phyloP scores from a whole-genome alignment of 2,797 vertebrate genomes.

The Notamacropus eugenii region DNA sequence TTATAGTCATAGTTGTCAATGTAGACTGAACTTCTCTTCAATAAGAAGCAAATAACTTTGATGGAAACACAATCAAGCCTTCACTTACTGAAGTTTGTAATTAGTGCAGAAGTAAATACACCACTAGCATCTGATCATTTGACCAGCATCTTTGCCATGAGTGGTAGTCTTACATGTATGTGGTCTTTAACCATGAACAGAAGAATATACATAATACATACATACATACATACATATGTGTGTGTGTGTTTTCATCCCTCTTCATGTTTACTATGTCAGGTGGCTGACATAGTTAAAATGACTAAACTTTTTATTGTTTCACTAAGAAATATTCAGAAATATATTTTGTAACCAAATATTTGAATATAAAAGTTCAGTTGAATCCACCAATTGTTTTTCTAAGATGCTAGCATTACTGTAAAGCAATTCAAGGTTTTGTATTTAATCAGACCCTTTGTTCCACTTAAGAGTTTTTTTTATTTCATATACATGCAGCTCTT shows the following conservation, averaged over 20 bases:
- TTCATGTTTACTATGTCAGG: not conserved
- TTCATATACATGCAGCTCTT: constrained; percentile 55
- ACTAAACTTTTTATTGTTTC: not conserved
- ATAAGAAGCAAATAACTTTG: not conserved
- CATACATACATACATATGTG: no score
- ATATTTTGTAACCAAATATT: constrained; percentile 18
- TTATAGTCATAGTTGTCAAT: not conserved
- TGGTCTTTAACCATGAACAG: not conserved
- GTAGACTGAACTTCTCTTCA: not conserved
- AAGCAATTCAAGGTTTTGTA: constrained; percentile 43
- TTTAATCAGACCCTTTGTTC: constrained; percentile 21
- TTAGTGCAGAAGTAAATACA: not conserved
- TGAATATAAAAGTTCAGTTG: constrained; percentile 20
- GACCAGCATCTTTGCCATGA: not conserved
- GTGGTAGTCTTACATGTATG: not conserved
- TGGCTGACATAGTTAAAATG: not conserved
- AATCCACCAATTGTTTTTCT: constrained; percentile 7
- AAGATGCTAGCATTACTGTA: not conserved
- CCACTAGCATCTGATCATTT: not conserved
- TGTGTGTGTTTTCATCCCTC: not conserved
- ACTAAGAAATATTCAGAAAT: not conserved
- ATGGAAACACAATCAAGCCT: not conserved
- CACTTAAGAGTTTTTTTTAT: constrained; percentile 55
- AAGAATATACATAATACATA: no score
- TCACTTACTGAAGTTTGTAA: not conserved